Percentiles rank a stretch among this genome's conserved stretches.
phyloP scores from a whole-genome alignment of 2,113 vertebrate species.

The Orientallactaga bullata region DNA sequence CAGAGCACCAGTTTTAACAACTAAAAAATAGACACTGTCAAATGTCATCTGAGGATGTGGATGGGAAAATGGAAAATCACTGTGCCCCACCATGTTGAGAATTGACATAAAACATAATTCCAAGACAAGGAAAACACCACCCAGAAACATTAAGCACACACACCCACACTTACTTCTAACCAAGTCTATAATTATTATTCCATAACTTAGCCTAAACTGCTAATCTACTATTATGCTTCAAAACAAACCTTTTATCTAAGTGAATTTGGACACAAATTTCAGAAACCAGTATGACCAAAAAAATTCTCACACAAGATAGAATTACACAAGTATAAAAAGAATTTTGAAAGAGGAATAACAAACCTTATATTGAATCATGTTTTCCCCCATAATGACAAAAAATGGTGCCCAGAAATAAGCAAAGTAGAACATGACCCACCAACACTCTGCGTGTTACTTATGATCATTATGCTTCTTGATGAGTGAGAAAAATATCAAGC shows the following conservation, averaged over 20 bases:
- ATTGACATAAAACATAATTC: slow-evolving; percentile 27
- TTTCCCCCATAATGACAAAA: slow-evolving; percentile 9
- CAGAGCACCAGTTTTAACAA: not conserved
- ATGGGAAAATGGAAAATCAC: not conserved
- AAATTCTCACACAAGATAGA: slow-evolving; percentile 39
- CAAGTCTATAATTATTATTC: slow-evolving; percentile 38
- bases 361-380: slow-evolving; percentile 49
- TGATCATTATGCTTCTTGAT: slow-evolving; percentile 52
- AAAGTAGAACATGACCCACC: slow-evolving; percentile 36
- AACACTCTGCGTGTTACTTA: slow-evolving; percentile 31
- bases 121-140: not conserved
- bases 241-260: slow-evolving; percentile 30
- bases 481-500: slow-evolving; percentile 60
- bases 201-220: not conserved
- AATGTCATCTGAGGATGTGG: not conserved
- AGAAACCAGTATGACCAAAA: slow-evolving; percentile 55
- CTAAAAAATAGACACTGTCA: slow-evolving; percentile 13
- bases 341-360: not conserved
- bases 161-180: not conserved
- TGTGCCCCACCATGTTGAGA: not conserved
- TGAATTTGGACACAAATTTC: slow-evolving; percentile 51
- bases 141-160: slow-evolving; percentile 42
- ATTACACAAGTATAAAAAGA: slow-evolving; percentile 27
- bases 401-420: slow-evolving; percentile 1
- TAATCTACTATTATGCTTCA: not conserved